phyloP scores from a whole-genome alignment of 2,113 vertebrate genomes.

The Burhinus oedicnemus region DNA sequence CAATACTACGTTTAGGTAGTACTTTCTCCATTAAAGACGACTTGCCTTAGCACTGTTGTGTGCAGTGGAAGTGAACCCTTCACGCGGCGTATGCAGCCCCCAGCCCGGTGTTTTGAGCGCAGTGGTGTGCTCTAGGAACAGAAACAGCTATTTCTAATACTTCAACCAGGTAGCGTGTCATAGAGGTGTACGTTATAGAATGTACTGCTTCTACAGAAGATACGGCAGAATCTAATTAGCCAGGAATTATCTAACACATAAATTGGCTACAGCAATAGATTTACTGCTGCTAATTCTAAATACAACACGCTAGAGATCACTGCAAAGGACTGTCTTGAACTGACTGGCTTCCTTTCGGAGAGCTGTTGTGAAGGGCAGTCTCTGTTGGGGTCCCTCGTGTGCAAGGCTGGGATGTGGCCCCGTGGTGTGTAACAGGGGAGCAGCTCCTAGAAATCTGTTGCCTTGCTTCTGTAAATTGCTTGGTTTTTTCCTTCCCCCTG shows the following conservation, averaged over 20 bases:
- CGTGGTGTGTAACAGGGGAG: neutral
- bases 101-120: accelerated
- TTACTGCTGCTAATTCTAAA: neutral
- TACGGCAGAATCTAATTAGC: neutral
- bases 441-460: neutral
- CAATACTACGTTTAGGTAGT: neutral
- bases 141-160: accelerated
- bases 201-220: neutral
- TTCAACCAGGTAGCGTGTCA: accelerated
- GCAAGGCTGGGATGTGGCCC: neutral
- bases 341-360: neutral
- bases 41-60: neutral
- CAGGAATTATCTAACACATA: neutral
- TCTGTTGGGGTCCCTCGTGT: neutral
- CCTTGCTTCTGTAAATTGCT: neutral
- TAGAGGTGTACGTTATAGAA: accelerated
- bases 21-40: neutral
- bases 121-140: neutral
- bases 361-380: neutral
- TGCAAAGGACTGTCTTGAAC: neutral
- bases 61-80: neutral
- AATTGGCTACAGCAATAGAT: neutral
- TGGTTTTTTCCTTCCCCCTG: neutral
- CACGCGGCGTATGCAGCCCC: neutral
- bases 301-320: accelerated